phyloP scores from a whole-genome alignment of 2,888 invertebrate species.

The Drosophila phalerata region DNA sequence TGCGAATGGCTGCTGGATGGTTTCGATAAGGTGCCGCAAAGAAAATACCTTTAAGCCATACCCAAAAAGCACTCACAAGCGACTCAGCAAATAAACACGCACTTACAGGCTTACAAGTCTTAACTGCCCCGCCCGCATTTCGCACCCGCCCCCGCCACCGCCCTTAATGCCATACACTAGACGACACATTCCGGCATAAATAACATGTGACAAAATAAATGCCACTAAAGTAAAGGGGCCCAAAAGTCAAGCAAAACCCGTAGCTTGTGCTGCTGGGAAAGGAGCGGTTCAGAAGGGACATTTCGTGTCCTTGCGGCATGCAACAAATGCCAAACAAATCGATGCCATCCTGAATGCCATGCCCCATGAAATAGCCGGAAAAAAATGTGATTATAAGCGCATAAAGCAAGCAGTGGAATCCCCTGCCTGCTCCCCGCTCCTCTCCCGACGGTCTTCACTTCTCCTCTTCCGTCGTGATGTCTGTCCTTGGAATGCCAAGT shows the following conservation, averaged over 20 bases:
- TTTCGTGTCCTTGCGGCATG: conserved; percentile 65
- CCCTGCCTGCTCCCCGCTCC: not conserved
- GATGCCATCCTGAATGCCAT: conserved; percentile 43
- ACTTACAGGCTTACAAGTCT: conserved; percentile 64
- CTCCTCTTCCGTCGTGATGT: not conserved
- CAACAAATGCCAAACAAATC: conserved; percentile 75
- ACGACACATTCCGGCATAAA: conserved; percentile 54
- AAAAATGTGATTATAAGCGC: conserved; percentile 73
- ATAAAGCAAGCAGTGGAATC: conserved; percentile 58
- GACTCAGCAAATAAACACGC: conserved; percentile 71
- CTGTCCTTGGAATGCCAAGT: conserved; percentile 38
- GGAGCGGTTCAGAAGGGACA: not conserved
- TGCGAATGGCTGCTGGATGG: conserved; percentile 54
- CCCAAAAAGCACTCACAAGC: conserved; percentile 42
- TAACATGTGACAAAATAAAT: conserved; percentile 76
- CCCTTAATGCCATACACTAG: conserved; percentile 16
- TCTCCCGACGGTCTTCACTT: not conserved
- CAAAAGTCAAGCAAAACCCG: conserved; percentile 51
- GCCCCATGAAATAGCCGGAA: conserved; percentile 33
- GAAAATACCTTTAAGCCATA: conserved; percentile 66
- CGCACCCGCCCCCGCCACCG: not conserved
- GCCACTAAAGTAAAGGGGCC: conserved; percentile 61
- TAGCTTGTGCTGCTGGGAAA: not conserved
- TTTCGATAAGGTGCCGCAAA: conserved; percentile 66
- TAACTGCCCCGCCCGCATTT: conserved; percentile 3